phyloP scores from a whole-genome alignment of 2,797 vertebrate genomes.

The Paedocypris micromegethes region DNA sequence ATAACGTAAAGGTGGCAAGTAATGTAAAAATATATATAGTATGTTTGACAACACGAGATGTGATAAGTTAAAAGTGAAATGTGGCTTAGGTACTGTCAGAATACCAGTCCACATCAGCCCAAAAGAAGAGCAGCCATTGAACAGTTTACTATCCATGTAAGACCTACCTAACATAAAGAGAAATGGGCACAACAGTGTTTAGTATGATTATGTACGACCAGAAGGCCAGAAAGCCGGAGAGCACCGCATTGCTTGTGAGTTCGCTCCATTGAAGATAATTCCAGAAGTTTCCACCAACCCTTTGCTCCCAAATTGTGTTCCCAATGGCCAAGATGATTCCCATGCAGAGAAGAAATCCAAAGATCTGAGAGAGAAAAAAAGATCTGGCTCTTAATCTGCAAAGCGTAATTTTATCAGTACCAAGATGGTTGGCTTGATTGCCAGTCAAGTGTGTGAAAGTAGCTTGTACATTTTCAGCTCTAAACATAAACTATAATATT shows the following conservation, averaged over 20 bases:
- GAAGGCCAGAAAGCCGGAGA: conserved; percentile 75
- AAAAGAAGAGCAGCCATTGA: too few relatives aligned
- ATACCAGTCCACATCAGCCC: too few relatives aligned
- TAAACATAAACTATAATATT: too few relatives aligned
- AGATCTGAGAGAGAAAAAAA: conserved; percentile 62
- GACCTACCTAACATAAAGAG: conserved; percentile 74
- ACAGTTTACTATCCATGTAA: background rate
- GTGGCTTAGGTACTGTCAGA: too few relatives aligned
- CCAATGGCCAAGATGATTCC: conserved; percentile 70
- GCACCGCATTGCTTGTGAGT: conserved; percentile 55
- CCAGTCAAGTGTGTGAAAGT: too few relatives aligned
- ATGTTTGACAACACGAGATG: too few relatives aligned
- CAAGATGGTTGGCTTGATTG: background rate
- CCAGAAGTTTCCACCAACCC: conserved; percentile 62
- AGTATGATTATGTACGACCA: conserved; percentile 78
- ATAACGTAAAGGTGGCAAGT: too few relatives aligned
- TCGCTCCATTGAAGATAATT: conserved; percentile 60
- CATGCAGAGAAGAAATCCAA: conserved; percentile 73
- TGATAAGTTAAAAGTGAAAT: too few relatives aligned
- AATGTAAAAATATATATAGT: too few relatives aligned
- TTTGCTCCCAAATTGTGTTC: conserved; percentile 71
- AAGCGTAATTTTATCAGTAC: background rate
- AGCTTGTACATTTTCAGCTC: too few relatives aligned
- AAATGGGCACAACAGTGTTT: conserved; percentile 77
- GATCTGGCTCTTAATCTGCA: too few relatives aligned